These are phyloP conservation scores for Conops quadrifasciatus DNA, from an alignment of 2,888 invertebrate genomes.

Conservation along the genomic window DNA sequence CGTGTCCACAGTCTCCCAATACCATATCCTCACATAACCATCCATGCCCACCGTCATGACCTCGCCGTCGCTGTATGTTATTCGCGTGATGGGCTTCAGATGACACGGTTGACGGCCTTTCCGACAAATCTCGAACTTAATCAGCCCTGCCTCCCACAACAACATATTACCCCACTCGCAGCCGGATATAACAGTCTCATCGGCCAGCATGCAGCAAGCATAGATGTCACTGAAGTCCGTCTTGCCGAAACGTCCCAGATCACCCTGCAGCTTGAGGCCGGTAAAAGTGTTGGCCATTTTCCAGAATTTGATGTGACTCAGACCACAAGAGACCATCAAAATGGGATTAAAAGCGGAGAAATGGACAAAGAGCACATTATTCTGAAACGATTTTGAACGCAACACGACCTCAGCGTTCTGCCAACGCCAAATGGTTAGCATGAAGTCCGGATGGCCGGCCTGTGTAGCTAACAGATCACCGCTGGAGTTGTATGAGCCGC, in stretches of 20 bases:
- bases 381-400: slow-evolving; percentile 83
- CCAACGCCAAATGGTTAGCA: slow-evolving; percentile 92
- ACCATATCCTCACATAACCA: slow-evolving; percentile 85
- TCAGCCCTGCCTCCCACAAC: slow-evolving; percentile 89
- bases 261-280: slow-evolving; percentile 87
- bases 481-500: slow-evolving; percentile 80
- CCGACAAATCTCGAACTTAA: slow-evolving; percentile 82
- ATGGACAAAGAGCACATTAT: slow-evolving; percentile 79
- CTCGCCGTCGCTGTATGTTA: slow-evolving; percentile 61
- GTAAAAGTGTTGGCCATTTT: slow-evolving; percentile 92
- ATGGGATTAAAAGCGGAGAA: slow-evolving; percentile 85
- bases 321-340: slow-evolving; percentile 80
- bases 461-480: slow-evolving; percentile 77
- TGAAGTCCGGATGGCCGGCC: slow-evolving; percentile 86
- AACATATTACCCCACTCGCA: slow-evolving; percentile 92
- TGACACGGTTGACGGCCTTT: slow-evolving; percentile 80
- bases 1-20: slow-evolving; percentile 89
- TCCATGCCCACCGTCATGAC: slow-evolving; percentile 71
- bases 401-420: slow-evolving; percentile 76
- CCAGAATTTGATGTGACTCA: slow-evolving; percentile 89
- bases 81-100: slow-evolving; percentile 71
- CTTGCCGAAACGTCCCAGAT: slow-evolving; percentile 89
- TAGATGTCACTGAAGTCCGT: slow-evolving; percentile 91
- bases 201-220: slow-evolving; percentile 84
- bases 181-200: slow-evolving; percentile 88